These are phyloP conservation scores for Sepiola atlantica DNA, from an alignment of 2,888 invertebrate genomes.

Conservation along the genomic window DNA sequence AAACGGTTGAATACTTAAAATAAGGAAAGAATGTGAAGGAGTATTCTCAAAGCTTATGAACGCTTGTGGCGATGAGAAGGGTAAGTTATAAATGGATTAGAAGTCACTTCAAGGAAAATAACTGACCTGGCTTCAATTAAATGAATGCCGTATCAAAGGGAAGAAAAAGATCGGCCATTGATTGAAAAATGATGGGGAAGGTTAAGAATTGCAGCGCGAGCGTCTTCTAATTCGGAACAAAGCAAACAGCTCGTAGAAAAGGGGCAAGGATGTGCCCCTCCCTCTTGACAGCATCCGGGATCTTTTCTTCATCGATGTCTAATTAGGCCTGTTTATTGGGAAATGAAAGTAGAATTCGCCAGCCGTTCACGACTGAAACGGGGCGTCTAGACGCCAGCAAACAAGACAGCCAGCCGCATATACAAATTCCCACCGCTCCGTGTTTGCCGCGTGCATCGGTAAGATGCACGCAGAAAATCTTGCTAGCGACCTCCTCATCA, in stretches of 20 bases:
- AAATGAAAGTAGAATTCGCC: slow-evolving; percentile 16
- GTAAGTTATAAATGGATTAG: neutral
- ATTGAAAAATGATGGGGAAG: neutral
- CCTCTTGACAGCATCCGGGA: neutral
- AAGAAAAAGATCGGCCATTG: neutral
- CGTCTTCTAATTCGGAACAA: neutral
- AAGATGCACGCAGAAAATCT: neutral
- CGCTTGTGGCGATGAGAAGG: neutral
- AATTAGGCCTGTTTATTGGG: neutral
- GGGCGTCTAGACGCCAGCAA: neutral
- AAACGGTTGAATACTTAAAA: no score
- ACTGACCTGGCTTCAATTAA: neutral
- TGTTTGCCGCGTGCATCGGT: neutral
- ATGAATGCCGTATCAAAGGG: neutral
- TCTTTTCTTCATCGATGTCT: neutral
- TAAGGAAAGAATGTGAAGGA: no score
- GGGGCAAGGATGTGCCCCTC: neutral
- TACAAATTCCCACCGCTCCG: no score
- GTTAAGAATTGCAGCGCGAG: neutral
- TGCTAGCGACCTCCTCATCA: no score
- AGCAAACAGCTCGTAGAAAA: neutral
- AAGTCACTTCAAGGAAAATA: neutral
- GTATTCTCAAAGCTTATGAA: neutral
- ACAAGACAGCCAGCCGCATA: no score
- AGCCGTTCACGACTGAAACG: neutral